Evolutionary conservation across 2,113 vertebrate genomes (phyloP).

Genomic region (Jaculus jaculus): DNA sequence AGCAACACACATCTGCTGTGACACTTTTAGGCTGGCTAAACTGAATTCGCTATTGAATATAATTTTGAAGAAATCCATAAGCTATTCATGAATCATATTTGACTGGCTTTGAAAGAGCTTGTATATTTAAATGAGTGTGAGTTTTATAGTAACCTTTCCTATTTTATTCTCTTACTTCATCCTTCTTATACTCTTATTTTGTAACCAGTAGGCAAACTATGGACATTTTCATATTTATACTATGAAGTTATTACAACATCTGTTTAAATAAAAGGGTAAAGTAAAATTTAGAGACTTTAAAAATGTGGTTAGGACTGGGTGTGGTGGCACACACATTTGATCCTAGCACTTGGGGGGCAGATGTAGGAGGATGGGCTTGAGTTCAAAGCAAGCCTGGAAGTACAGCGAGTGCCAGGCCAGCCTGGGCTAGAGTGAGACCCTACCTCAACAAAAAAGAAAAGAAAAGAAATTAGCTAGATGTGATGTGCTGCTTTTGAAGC

Average conservation of each 20-base stretch:
- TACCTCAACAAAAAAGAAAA: too few species aligned
- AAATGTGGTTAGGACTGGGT: not conserved
- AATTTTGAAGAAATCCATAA: constrained; percentile 29
- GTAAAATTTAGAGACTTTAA: constrained; percentile 35
- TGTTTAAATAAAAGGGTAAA: constrained; percentile 20
- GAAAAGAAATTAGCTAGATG: too few species aligned
- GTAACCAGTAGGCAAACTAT: not conserved
- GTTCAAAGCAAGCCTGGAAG: too few species aligned
- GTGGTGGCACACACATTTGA: not conserved
- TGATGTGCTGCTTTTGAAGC: not conserved
- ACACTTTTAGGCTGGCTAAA: not conserved
- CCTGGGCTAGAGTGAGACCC: too few species aligned
- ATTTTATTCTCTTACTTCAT: not conserved
- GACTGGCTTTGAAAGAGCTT: not conserved
- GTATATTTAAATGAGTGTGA: not conserved
- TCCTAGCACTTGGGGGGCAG: too few species aligned
- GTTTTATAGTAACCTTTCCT: constrained; percentile 1
- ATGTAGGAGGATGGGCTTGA: too few species aligned
- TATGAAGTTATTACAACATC: not conserved
- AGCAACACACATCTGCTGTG: not conserved
- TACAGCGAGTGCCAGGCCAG: not conserved
- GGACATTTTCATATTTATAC: constrained; percentile 16
- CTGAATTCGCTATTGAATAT: not conserved
- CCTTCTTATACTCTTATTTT: not conserved
- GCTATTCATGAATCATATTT: not conserved